Evolutionary conservation across 37 sponge, comb jelly and placozoan species (phyloP), one percentile per base, ranked within the genome.

Genomic region (Beroe forskalii): DNA sequence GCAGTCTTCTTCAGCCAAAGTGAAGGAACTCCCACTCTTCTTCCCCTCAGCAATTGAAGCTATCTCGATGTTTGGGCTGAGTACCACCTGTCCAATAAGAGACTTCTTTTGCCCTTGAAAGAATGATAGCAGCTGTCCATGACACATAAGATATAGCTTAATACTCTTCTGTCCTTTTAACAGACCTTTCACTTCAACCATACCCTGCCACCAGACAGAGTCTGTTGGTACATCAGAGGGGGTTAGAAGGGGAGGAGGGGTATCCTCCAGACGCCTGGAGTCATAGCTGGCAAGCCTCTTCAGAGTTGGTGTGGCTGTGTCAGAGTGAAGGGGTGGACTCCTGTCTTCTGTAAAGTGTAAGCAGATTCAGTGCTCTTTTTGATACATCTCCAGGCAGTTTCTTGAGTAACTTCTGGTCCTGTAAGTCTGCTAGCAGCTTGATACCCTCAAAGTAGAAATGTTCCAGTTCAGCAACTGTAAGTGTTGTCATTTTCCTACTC

Each of bases 361-460:
- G 38, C 19, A 69, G 39, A 8, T 9, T 14, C 1, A 31, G 19
- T 33, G 32, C 32, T 36, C 72, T 32, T 35, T 9, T 36, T 1
- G 72, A 32, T 36, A 69, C 32, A 36, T 69, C 72, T 33, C 32
- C 39, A 0, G 72, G 72, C 27, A 69, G 72, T 69, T 69, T 69
- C 72, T 69, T 69, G 32, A 69, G 72, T 32, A 69, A 17, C 17
- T 69, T 69, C 38, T 69, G 27, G 19, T 69, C 72, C 72, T 33
- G 72, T 1, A 69, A 32, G 1, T 69, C 72, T 36, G 37, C 39
- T 1, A 69, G 32, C 35, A 69, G 9, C 38, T 35, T 1, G 36
- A 33, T 69, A 19, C 33, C 72, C 72, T 69, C 72, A 33, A 37
- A 17, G 55, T 48, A 48, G 55, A 48, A 48, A 48, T 48, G 55